Evolutionary conservation across 2,113 vertebrate species (phyloP), one percentile per base, ranked within the genome.

Genomic region (Oncorhynchus kisutch): DNA sequence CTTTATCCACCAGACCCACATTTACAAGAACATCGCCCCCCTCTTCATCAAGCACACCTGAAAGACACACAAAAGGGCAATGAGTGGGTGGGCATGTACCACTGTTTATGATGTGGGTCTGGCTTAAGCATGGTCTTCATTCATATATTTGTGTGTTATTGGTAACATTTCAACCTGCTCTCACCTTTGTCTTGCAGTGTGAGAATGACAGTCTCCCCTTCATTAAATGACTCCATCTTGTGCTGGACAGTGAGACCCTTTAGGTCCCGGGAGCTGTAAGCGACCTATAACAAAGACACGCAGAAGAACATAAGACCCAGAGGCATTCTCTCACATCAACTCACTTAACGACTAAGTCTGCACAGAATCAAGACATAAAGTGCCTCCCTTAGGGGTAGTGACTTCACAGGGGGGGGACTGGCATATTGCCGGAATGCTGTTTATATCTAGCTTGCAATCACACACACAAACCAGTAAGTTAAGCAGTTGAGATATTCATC

Each of bases 231-330:
- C 0, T 94, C 95, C 0, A 95, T 90, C 75, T 95, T 94, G 59
- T 98, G 97, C 76, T 98, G 95, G 71, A 98, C 96, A 0, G 94
- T 95, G 34, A 98, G 94, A n/a, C 97, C 97, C 85, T 94, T 95
- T 8, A 98, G 89, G 86, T 98, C 94, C 13, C 75, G 84, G 0
- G 95, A 89, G 0, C 93, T 92, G 82, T 97, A 98, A 0, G 89
- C 39, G 7, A 91, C 87, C 93, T 94, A 31, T 11, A 29, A 62
- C 9, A 72, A 64, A 70, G 4, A 1, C 0, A 22, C 0, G 0
- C 25, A 18, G 2, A n/a, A 24, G 2, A 24, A 11, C 5, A 62
- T 62, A 22, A 62, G 59, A 24, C 2, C 39, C 12, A 45, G 39
- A 45, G 39, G 39, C 39, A 45, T 45, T 45, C 2, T 11, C 39